These are phyloP conservation scores for Calypte anna DNA, from an alignment of 2,113 vertebrate genomes.

Conservation along the genomic window DNA sequence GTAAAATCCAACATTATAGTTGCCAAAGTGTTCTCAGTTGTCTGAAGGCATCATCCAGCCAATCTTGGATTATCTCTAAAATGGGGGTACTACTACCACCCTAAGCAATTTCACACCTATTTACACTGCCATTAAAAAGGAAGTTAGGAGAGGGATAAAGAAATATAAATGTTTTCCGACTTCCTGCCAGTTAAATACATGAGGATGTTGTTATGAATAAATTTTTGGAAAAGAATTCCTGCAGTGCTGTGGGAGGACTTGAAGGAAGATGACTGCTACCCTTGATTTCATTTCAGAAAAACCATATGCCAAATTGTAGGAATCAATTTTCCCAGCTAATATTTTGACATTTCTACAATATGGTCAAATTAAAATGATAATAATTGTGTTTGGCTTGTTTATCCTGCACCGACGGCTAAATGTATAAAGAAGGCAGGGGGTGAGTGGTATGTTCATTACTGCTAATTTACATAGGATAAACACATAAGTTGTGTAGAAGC, in stretches of 20 bases:
- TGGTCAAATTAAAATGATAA: background rate
- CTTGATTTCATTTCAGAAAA: constrained; percentile 32
- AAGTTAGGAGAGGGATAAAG: background rate
- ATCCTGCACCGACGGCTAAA: background rate
- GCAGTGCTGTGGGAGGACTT: constrained; percentile 39
- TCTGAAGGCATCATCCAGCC: background rate
- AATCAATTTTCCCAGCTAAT: constrained; percentile 45
- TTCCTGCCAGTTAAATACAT: background rate
- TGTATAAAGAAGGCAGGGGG: background rate
- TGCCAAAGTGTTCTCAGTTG: background rate
- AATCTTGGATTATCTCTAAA: background rate
- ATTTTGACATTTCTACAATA: constrained; percentile 61
- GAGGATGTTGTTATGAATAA: background rate
- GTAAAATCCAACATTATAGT: background rate
- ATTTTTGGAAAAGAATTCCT: background rate
- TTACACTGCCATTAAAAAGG: background rate
- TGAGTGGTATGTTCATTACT: background rate
- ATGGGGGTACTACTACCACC: background rate
- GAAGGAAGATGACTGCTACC: constrained; percentile 22
- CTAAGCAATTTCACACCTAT: background rate
- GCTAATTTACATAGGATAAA: background rate
- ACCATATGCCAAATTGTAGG: background rate
- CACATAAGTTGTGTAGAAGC: background rate
- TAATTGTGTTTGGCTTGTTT: constrained; percentile 1
- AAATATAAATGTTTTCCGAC: background rate